Percentiles rank a stretch among this genome's conserved stretches.
These are phyloP conservation scores for Champsocephalus gunnari DNA, from an alignment of 2,797 vertebrate species.

Conservation along the genomic window DNA sequence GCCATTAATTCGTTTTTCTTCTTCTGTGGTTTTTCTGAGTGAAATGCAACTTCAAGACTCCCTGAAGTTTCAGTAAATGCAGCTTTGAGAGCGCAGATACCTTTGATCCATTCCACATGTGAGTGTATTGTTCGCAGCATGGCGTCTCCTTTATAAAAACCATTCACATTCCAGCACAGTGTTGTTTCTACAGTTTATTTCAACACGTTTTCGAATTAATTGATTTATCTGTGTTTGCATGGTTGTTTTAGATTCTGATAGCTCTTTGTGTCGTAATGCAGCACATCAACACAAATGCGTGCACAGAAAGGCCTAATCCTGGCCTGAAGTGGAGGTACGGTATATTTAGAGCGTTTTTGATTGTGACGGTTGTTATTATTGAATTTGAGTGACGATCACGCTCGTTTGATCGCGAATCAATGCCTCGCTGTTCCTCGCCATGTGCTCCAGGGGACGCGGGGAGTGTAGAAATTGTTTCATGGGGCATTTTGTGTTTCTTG, in stretches of 20 bases:
- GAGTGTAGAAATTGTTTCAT: conserved; percentile 84
- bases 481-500: conserved; percentile 66
- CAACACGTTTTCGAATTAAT: conserved; percentile 69
- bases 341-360: conserved; percentile 77
- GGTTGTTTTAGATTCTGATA: conserved; percentile 78
- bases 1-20: conserved; percentile 66
- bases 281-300: conserved; percentile 77
- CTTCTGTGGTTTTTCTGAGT: conserved; percentile 28
- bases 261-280: conserved; percentile 78
- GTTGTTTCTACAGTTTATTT: conserved; percentile 52
- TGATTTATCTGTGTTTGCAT: conserved; percentile 78
- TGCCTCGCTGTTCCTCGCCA: conserved; percentile 69
- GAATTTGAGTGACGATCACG: conserved; percentile 86
- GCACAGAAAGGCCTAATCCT: conserved; percentile 82
- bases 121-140: background rate
- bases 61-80: conserved; percentile 34
- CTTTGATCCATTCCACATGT: background rate
- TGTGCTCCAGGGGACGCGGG: conserved; percentile 71
- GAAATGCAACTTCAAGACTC: conserved; percentile 52
- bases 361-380: conserved; percentile 83
- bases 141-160: conserved; percentile 26
- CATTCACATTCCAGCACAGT: conserved; percentile 38
- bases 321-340: conserved; percentile 79
- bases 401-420: conserved; percentile 83
- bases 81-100: background rate